These are phyloP conservation scores for Caenorhabditis plicata DNA, from an alignment of 2,888 invertebrate genomes.

Conservation along the genomic window DNA sequence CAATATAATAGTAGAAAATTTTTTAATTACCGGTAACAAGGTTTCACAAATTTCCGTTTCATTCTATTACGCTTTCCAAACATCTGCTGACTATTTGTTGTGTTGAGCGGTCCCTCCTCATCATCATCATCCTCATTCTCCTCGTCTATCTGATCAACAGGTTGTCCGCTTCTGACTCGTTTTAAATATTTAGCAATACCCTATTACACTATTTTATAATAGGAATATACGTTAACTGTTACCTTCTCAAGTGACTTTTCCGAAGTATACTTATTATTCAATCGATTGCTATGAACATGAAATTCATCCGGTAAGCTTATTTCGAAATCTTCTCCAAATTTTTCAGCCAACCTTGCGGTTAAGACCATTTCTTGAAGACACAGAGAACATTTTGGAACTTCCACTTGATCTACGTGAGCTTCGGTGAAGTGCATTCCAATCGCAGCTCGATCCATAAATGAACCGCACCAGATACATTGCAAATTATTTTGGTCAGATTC, in stretches of 20 bases:
- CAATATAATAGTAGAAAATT: too few species aligned
- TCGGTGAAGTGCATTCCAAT: constrained; percentile 64
- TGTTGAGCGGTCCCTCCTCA: constrained; percentile 16
- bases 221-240: background rate
- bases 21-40: too few species aligned
- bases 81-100: constrained; percentile 56
- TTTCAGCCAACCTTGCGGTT: constrained; percentile 59
- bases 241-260: constrained; percentile 56
- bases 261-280: constrained; percentile 42
- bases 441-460: constrained; percentile 55
- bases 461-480: constrained; percentile 65
- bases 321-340: constrained; percentile 58
- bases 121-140: constrained; percentile 12
- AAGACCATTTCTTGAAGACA: constrained; percentile 63
- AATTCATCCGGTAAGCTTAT: constrained; percentile 62
- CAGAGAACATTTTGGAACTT: constrained; percentile 63
- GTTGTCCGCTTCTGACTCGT: constrained; percentile 1
- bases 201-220: background rate
- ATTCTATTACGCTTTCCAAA: constrained; percentile 57
- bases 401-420: constrained; percentile 60
- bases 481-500: constrained; percentile 51
- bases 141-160: constrained; percentile 7
- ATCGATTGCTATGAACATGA: constrained; percentile 46
- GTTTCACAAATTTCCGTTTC: constrained; percentile 63
- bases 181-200: constrained; percentile 18